These are phyloP conservation scores for Parasteatoda tepidariorum DNA, from an alignment of 1,140 invertebrate genomes.

Conservation along the genomic window DNA sequence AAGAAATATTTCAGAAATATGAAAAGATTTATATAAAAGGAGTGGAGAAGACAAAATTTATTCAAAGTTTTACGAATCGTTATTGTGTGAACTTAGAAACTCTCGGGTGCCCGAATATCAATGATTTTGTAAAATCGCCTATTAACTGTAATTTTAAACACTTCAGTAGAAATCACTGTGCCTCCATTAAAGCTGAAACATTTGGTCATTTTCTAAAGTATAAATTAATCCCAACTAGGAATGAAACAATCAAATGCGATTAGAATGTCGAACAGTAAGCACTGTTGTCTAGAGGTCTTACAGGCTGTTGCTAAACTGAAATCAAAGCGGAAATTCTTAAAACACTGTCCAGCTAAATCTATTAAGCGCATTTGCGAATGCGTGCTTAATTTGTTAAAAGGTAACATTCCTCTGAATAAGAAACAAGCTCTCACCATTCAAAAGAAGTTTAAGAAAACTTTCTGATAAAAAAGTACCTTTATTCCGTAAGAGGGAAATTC, in stretches of 20 bases:
- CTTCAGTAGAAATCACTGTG: too few relatives aligned
- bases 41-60: too few relatives aligned
- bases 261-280: neutral
- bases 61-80: too few relatives aligned
- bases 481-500: neutral
- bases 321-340: neutral
- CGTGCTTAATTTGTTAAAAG: neutral
- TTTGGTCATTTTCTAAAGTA: neutral
- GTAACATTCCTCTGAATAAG: neutral
- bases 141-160: neutral
- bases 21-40: too few relatives aligned
- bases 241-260: neutral
- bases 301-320: neutral
- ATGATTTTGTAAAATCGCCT: too few relatives aligned
- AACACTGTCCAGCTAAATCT: neutral
- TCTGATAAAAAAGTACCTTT: neutral
- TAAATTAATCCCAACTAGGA: neutral
- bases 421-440: neutral
- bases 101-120: too few relatives aligned
- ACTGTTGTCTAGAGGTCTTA: neutral
- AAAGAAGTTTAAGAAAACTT: neutral
- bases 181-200: too few relatives aligned
- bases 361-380: constrained; percentile 2
- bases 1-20: too few relatives aligned
- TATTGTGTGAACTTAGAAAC: neutral